phyloP scores from a whole-genome alignment of 2,888 invertebrate species.

The Argyresthia albistria region DNA sequence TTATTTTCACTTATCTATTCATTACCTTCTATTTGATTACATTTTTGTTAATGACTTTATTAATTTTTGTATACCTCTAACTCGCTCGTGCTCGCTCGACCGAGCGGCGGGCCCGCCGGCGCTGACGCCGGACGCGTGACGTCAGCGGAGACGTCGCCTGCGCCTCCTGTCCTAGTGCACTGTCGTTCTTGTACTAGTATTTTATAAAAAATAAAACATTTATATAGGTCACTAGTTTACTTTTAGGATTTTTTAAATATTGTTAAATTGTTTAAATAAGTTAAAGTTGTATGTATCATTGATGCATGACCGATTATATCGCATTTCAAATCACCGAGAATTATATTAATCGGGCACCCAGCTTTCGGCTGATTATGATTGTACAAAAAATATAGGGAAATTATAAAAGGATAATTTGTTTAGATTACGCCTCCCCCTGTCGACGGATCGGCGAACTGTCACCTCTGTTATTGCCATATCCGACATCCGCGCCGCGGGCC shows the following conservation, averaged over 20 bases:
- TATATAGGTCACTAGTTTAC: constrained; percentile 60
- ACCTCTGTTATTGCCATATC: neutral
- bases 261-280: constrained; percentile 69
- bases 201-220: constrained; percentile 38
- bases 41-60: constrained; percentile 65
- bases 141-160: constrained; percentile 14
- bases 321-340: constrained; percentile 53
- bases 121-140: constrained; percentile 13
- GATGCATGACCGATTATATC: constrained; percentile 57
- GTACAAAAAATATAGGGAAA: constrained; percentile 61
- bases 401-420: constrained; percentile 17
- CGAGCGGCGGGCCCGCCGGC: constrained; percentile 15
- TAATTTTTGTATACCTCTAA: constrained; percentile 51
- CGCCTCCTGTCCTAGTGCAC: constrained; percentile 43
- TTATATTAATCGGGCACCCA: constrained; percentile 57
- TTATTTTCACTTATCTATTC: constrained; percentile 62
- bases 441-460: neutral
- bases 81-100: constrained; percentile 8
- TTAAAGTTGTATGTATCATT: constrained; percentile 66
- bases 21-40: constrained; percentile 67
- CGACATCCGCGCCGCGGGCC: neutral
- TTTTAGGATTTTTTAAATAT: constrained; percentile 60
- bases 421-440: constrained; percentile 2
- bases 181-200: constrained; percentile 44
- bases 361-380: constrained; percentile 63